Evolutionary conservation across 2,113 vertebrate genomes (phyloP).

Genomic region (Gymnorhina tibicen): DNA sequence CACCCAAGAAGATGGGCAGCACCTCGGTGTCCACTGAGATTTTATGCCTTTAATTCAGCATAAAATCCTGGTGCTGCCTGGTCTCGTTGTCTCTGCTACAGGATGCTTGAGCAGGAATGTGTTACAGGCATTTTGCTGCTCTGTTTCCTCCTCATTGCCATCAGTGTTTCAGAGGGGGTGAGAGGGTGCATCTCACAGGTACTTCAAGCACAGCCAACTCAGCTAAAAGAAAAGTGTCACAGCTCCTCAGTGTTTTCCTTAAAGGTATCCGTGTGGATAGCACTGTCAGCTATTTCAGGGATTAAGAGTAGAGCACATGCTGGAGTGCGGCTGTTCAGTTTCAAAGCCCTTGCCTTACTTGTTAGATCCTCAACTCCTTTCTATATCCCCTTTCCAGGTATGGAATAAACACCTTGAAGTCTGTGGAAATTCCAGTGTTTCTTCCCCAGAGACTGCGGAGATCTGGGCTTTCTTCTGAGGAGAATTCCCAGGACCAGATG

Average conservation of each 20-base stretch:
- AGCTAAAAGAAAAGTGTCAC: not conserved
- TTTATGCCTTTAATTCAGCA: not conserved
- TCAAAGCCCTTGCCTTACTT: not conserved
- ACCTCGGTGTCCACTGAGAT: not conserved
- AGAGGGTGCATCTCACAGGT: not conserved
- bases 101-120: not conserved
- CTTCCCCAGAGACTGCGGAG: not conserved
- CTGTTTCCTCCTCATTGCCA: not conserved
- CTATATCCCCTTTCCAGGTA: not conserved
- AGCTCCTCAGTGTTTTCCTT: not conserved
- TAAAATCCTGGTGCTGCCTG: not conserved
- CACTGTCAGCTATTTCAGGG: not conserved
- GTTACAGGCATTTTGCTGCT: not conserved
- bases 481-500: not conserved
- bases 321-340: rapidly evolving
- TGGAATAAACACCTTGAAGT: not conserved
- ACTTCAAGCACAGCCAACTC: not conserved
- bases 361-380: not conserved
- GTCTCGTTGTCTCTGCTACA: not conserved
- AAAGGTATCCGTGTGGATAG: not conserved
- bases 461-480: not conserved
- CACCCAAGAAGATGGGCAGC: not conserved
- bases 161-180: not conserved
- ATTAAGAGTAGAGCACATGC: not conserved
- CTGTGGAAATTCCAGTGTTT: not conserved